Evolutionary conservation across 2,888 invertebrate genomes (phyloP).

Genomic region (Ichneumoninae sp.): DNA sequence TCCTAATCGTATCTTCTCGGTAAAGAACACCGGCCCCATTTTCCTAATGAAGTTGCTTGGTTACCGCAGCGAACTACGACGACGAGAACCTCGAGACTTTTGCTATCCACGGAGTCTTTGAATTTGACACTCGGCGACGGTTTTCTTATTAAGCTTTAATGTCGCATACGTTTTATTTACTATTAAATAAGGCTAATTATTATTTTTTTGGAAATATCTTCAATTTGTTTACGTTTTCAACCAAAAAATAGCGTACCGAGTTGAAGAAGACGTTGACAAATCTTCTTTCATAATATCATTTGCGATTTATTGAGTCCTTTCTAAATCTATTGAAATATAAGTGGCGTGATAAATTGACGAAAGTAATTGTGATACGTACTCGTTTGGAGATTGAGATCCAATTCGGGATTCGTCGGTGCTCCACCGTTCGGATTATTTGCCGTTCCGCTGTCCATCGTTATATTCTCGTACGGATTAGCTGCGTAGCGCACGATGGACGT

Average conservation of each 20-base stretch:
- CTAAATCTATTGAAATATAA: background rate
- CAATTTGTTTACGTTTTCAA: background rate
- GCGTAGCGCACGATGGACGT: slow-evolving; percentile 59
- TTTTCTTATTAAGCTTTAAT: slow-evolving; percentile 25
- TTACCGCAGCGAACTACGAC: slow-evolving; percentile 41
- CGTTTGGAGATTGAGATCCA: slow-evolving; percentile 86
- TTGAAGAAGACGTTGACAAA: background rate
- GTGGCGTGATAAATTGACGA: background rate
- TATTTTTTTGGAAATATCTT: background rate
- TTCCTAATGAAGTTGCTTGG: slow-evolving; percentile 77
- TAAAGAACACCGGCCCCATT: slow-evolving; percentile 78
- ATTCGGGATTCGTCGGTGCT: slow-evolving; percentile 85
- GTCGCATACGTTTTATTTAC: slow-evolving; percentile 9
- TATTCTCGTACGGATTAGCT: slow-evolving; percentile 84
- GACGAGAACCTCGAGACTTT: slow-evolving; percentile 20
- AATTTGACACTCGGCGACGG: slow-evolving; percentile 32
- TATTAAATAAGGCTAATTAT: background rate
- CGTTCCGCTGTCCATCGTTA: slow-evolving; percentile 76
- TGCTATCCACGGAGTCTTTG: background rate
- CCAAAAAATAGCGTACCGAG: too few relatives aligned
- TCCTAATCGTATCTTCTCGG: slow-evolving; percentile 76
- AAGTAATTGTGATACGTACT: slow-evolving; percentile 84
- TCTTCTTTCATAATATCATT: background rate
- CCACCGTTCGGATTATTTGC: slow-evolving; percentile 53
- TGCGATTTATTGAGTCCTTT: background rate